Percentiles rank a stretch among this genome's conserved stretches.
These are phyloP conservation scores for Paragorgia papillata DNA, from an alignment of 92 coral and sea anemone genomes.

Conservation along the genomic window DNA sequence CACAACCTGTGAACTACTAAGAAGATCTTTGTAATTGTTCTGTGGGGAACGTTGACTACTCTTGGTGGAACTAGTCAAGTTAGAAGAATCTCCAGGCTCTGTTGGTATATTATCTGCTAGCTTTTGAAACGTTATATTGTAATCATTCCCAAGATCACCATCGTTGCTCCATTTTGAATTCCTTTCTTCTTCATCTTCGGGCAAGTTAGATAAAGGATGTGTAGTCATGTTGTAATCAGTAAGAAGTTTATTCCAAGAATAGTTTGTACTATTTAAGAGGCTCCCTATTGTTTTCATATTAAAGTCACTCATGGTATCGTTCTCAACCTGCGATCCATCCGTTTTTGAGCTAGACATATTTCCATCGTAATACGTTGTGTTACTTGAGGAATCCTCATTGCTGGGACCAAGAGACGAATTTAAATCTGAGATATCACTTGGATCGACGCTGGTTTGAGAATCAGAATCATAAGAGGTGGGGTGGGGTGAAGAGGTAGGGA, in stretches of 20 bases:
- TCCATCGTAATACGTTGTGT: background rate
- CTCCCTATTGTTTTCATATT: background rate
- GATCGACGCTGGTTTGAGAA: background rate
- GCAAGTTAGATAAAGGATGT: background rate
- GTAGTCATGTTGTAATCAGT: constrained; percentile 40
- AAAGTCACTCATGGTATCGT: background rate
- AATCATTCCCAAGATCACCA: background rate
- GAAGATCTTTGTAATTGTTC: constrained; percentile 20
- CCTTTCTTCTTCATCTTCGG: background rate
- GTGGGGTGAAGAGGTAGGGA: constrained; percentile 24
- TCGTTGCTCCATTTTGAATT: background rate
- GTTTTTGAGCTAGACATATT: background rate
- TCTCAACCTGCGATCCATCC: background rate
- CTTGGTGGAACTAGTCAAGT: background rate
- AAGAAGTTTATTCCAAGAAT: background rate
- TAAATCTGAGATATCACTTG: background rate
- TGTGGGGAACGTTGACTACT: background rate
- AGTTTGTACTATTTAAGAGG: background rate
- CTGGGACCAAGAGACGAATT: background rate
- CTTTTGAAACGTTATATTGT: constrained; percentile 32
- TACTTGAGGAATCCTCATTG: background rate
- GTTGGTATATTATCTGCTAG: constrained; percentile 26
- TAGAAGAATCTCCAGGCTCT: background rate
- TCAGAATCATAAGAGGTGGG: background rate
- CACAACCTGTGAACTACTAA: constrained; percentile 2